phyloP scores from a whole-genome alignment of 2,113 vertebrate genomes.

The Cynoglossus semilaevis region DNA sequence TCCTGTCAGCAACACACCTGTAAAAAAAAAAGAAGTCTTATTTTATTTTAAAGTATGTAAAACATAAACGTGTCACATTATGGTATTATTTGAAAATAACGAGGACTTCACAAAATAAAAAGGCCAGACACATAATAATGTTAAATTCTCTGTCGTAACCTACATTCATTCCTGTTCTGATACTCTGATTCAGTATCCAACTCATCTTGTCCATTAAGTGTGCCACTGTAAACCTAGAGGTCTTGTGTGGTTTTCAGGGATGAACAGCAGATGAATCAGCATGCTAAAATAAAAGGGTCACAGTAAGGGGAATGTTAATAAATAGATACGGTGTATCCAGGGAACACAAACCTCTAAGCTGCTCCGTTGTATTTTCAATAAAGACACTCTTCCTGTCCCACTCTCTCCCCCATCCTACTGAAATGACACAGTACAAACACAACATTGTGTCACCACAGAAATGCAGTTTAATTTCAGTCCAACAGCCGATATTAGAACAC shows the following conservation, averaged over 20 bases:
- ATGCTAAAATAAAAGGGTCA: conserved; percentile 91
- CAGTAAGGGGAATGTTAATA: conserved; percentile 76
- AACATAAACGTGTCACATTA: no score
- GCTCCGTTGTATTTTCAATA: conserved; percentile 71
- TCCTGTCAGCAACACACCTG: not conserved
- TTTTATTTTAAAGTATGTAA: conserved; percentile 28
- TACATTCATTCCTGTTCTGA: conserved; percentile 27
- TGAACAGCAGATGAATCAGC: conserved; percentile 89
- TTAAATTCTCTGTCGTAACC: conserved; percentile 19
- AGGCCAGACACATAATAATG: not conserved
- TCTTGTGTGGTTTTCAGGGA: conserved; percentile 83
- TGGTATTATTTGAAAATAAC: no score
- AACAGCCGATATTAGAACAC: no score
- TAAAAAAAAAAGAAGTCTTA: not conserved
- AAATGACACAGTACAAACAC: conserved; percentile 38
- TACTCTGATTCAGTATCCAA: conserved; percentile 13
- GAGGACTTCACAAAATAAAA: no score
- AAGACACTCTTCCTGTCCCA: conserved; percentile 43
- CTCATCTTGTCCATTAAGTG: conserved; percentile 52
- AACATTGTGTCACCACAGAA: conserved; percentile 29
- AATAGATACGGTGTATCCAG: conserved; percentile 82
- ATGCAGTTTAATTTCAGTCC: no score
- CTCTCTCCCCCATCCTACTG: conserved; percentile 36
- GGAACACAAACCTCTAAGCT: conserved; percentile 70
- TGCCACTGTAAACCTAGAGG: conserved; percentile 80